These are phyloP conservation scores for Drosophila anceps DNA, from an alignment of 2,888 invertebrate species.

Conservation along the genomic window DNA sequence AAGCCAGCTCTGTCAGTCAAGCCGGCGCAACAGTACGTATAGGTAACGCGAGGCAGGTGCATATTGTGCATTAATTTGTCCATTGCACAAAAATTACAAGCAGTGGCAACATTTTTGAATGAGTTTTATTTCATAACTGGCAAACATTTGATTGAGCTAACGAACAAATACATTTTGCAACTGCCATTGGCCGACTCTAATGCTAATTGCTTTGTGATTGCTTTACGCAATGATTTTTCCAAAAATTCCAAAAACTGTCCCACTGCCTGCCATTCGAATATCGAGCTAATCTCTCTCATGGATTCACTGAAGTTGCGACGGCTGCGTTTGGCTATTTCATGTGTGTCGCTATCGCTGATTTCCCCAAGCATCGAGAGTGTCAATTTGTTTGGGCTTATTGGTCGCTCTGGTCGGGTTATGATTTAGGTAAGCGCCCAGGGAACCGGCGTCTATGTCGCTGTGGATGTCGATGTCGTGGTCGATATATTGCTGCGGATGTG, in stretches of 20 bases:
- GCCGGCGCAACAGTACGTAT: slow-evolving; percentile 24
- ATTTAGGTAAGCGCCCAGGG: slow-evolving; percentile 72
- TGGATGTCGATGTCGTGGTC: slow-evolving; percentile 9
- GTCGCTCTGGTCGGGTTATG: slow-evolving; percentile 57
- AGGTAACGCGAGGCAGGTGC: slow-evolving; percentile 17
- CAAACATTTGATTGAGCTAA: slow-evolving; percentile 31
- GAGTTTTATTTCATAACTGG: slow-evolving; percentile 8
- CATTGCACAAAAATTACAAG: slow-evolving; percentile 21
- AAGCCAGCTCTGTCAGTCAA: neutral
- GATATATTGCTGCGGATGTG: neutral
- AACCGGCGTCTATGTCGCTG: slow-evolving; percentile 20
- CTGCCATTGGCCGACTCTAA: slow-evolving; percentile 4
- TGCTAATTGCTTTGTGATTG: slow-evolving; percentile 52
- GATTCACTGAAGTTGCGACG: neutral
- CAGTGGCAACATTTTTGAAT: slow-evolving; percentile 11
- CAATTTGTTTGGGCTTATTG: slow-evolving; percentile 69
- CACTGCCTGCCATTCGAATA: neutral
- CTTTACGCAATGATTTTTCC: slow-evolving; percentile 19
- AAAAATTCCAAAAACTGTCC: slow-evolving; percentile 15
- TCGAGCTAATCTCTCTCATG: slow-evolving; percentile 1
- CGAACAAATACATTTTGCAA: slow-evolving; percentile 28
- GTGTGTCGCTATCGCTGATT: slow-evolving; percentile 64
- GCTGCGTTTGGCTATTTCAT: slow-evolving; percentile 48
- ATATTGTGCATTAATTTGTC: slow-evolving; percentile 31
- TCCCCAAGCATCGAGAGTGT: slow-evolving; percentile 74